Conservation (phyloP, 1,140 invertebrate genomes). For the Diabrotica undecimpunctata region DNA sequence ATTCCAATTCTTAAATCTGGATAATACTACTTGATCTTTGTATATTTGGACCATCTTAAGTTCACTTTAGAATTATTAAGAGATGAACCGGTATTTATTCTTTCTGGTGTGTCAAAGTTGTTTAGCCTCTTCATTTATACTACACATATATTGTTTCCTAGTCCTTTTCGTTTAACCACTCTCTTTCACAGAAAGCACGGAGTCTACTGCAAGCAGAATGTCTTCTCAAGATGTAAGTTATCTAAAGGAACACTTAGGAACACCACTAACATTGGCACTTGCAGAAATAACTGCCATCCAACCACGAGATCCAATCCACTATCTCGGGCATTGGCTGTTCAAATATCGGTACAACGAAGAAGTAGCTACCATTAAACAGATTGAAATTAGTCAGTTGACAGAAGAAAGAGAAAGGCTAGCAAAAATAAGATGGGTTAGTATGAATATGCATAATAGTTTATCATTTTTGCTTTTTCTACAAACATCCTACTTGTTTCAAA, state of each 20-base stretch:
- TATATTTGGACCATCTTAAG: too few species aligned
- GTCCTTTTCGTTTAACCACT: too few species aligned
- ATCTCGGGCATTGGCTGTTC: constrained; percentile 46
- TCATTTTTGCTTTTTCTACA: background rate
- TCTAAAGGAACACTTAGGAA: constrained; percentile 42
- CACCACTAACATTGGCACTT: constrained; percentile 42
- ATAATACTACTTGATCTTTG: too few species aligned
- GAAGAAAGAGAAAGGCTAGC: constrained; percentile 35
- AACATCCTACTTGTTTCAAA: too few species aligned
- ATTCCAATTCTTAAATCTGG: too few species aligned
- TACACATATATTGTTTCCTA: too few species aligned
- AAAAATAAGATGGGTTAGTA: constrained; percentile 38
- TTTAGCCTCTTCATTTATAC: too few species aligned
- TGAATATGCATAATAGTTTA: too few species aligned
- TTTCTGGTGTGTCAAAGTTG: too few species aligned
- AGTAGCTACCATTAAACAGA: constrained; percentile 34
- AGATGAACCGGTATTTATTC: too few species aligned
- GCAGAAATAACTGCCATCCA: constrained; percentile 45
- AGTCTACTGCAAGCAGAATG: constrained; percentile 28
- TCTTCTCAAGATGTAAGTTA: constrained; percentile 43
- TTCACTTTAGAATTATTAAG: too few species aligned
- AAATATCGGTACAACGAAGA: constrained; percentile 48
- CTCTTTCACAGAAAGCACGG: background rate
- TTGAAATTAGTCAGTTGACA: constrained; percentile 37
- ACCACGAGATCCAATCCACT: constrained; percentile 47